phyloP scores from a whole-genome alignment of 92 coral and sea anemone species.

The Bergia puertoricense region DNA sequence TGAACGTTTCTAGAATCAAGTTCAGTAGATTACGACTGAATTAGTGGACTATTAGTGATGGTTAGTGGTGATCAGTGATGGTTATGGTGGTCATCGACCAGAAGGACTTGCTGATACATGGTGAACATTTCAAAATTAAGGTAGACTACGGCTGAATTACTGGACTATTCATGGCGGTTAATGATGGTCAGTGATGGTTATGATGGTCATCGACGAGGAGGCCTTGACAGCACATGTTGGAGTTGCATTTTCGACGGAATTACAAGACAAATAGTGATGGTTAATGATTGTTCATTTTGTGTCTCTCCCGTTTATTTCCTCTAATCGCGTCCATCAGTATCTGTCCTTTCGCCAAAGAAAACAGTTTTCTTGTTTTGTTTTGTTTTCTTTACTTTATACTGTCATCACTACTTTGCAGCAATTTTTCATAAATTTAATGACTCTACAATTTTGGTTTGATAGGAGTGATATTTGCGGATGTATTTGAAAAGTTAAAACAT shows the following conservation, averaged over 20 bases:
- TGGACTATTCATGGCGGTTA: not conserved
- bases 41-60: not conserved
- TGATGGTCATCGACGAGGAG: conserved; percentile 27
- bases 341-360: too few species aligned
- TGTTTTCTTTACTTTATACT: too few species aligned
- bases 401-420: too few species aligned
- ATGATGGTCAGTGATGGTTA: not conserved
- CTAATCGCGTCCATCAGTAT: too few species aligned
- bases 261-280: not conserved
- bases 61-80: not conserved
- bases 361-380: too few species aligned
- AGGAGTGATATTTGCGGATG: too few species aligned
- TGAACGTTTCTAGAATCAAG: conserved; percentile 55
- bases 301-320: too few species aligned
- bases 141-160: not conserved
- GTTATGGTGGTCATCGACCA: conserved; percentile 14
- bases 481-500: too few species aligned
- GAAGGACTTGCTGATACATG: conserved; percentile 62
- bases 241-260: not conserved
- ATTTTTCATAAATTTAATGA: too few species aligned
- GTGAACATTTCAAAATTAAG: conserved; percentile 57
- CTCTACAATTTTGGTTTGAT: too few species aligned
- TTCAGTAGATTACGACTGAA: not conserved
- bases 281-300: not conserved
- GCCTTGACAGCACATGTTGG: conserved; percentile 65